Evolutionary conservation across 1,140 invertebrate species (phyloP).

Genomic region (Diabrotica undecimpunctata): DNA sequence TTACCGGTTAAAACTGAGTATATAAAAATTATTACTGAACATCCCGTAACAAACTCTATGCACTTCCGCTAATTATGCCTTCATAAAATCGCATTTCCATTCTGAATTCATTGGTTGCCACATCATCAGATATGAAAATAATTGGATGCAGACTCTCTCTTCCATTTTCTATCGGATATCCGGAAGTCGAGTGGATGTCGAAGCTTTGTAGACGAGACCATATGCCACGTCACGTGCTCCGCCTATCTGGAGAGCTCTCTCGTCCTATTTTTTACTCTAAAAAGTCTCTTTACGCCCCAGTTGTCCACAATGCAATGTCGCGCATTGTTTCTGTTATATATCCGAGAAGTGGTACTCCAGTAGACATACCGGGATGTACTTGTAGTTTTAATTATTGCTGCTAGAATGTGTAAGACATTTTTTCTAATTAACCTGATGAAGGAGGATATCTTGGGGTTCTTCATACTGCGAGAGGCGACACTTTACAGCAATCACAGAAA

Average conservation of each 20-base stretch:
- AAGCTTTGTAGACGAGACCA: neutral
- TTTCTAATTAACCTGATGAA: neutral
- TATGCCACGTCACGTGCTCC: constrained; percentile 7
- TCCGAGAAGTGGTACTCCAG: neutral
- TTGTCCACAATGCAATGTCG: constrained; percentile 8
- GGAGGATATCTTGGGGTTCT: no score
- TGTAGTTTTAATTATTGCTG: neutral
- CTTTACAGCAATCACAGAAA: no score
- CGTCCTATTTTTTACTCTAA: neutral
- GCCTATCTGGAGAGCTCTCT: neutral
- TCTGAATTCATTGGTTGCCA: neutral
- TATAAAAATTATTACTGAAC: no score
- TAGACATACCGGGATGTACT: neutral
- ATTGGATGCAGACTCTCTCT: constrained; percentile 11
- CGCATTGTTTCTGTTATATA: constrained; percentile 8
- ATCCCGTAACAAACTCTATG: no score
- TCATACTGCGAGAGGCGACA: no score
- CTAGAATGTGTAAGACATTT: neutral
- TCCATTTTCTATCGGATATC: constrained; percentile 3
- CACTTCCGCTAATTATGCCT: no score
- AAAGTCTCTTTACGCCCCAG: neutral
- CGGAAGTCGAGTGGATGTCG: constrained; percentile 7
- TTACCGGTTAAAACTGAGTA: no score
- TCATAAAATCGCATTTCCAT: neutral
- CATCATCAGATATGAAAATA: constrained; percentile 10